phyloP scores from a whole-genome alignment of 2,888 invertebrate species.

The Tridacna gigas region DNA sequence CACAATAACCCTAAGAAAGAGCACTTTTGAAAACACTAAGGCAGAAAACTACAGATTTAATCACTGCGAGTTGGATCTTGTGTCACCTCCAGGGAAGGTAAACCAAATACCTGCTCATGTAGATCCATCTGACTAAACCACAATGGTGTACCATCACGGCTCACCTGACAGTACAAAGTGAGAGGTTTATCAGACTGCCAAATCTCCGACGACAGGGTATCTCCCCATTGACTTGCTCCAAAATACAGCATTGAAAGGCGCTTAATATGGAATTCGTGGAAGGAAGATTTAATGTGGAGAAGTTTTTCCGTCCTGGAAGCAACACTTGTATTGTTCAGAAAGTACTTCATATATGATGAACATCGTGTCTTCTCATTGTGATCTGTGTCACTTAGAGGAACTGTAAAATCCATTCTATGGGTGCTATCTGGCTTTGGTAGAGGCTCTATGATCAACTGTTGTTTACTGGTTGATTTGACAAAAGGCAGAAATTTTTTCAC shows the following conservation, averaged over 20 bases:
- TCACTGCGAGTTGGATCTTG: neutral
- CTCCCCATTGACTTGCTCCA: conserved; percentile 72
- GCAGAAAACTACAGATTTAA: neutral
- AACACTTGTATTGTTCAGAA: conserved; percentile 73
- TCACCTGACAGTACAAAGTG: conserved; percentile 66
- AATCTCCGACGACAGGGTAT: conserved; percentile 66
- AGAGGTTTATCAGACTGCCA: conserved; percentile 70
- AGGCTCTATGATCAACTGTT: conserved; percentile 50
- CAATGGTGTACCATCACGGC: conserved; percentile 44
- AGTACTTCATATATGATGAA: conserved; percentile 74
- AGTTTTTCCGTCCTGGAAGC: conserved; percentile 67
- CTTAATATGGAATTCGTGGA: conserved; percentile 71
- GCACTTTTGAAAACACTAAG: neutral
- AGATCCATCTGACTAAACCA: conserved; percentile 73
- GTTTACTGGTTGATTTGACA: conserved; percentile 17
- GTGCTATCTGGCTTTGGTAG: conserved; percentile 47
- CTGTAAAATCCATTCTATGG: conserved; percentile 61
- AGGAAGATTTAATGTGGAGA: conserved; percentile 66
- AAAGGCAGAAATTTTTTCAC: conserved; percentile 61
- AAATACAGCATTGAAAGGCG: conserved; percentile 71
- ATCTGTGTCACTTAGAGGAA: conserved; percentile 74
- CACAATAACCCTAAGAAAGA: no score
- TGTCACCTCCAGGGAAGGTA: conserved; percentile 43
- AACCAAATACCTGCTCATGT: conserved; percentile 67
- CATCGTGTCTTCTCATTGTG: conserved; percentile 69